Evolutionary conservation across 2,113 vertebrate species (phyloP).

Genomic region (Excalfactoria chinensis): DNA sequence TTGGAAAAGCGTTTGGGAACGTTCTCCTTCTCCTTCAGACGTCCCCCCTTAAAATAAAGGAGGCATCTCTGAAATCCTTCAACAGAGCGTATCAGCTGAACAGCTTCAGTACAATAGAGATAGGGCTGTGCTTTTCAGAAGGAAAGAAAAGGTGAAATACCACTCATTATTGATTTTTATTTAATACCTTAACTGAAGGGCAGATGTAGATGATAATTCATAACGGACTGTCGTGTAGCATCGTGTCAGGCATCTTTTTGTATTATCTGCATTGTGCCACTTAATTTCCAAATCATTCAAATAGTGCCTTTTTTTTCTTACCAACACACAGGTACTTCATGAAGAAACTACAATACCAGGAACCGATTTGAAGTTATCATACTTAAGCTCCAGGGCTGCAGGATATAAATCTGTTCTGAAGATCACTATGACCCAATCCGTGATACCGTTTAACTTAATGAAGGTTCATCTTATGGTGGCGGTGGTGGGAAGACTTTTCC

Average conservation of each 20-base stretch:
- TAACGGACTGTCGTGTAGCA: background rate
- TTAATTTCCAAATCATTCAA: conserved; percentile 3
- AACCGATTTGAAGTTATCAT: conserved; percentile 93
- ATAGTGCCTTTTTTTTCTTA: background rate
- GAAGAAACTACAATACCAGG: conserved; percentile 96
- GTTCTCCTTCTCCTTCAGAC: background rate
- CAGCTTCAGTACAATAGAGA: background rate
- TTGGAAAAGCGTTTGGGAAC: background rate
- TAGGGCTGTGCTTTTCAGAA: background rate
- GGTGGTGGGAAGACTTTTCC: conserved; percentile 96
- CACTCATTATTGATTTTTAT: background rate
- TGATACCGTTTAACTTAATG: conserved; percentile 95
- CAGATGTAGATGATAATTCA: background rate
- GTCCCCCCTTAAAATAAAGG: background rate
- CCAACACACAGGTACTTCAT: conserved; percentile 88
- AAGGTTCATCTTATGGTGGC: conserved; percentile 99
- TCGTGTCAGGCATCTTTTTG: background rate
- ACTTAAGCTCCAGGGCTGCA: conserved; percentile 94
- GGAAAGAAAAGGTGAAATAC: background rate
- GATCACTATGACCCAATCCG: conserved; percentile 92
- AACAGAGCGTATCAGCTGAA: background rate
- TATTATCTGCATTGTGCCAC: background rate
- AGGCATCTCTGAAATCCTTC: background rate
- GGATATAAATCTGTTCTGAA: conserved; percentile 98
- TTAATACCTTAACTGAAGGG: background rate